Percentiles rank a stretch among this genome's conserved stretches.
Conservation (phyloP, 2,797 vertebrate species). For the Ciconia nigra region DNA sequence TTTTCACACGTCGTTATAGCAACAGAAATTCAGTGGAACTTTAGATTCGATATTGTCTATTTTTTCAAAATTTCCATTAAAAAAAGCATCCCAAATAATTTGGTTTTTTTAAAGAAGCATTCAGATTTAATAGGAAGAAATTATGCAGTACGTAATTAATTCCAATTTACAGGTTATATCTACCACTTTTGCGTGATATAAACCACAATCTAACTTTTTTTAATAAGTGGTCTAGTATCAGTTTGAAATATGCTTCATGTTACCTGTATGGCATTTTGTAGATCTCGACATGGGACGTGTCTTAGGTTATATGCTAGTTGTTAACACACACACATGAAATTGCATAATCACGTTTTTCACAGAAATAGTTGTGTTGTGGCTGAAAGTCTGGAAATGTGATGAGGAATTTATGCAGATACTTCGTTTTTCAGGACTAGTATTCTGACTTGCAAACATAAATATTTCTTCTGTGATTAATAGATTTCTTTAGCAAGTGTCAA, state of each 20-base stretch:
- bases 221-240: not conserved
- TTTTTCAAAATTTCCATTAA: constrained; percentile 40
- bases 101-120: not conserved
- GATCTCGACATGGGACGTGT: not conserved
- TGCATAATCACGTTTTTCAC: not conserved
- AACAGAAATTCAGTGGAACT: constrained; percentile 73
- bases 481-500: constrained; percentile 1
- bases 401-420: not conserved
- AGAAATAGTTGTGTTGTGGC: not conserved
- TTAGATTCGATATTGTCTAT: constrained; percentile 52
- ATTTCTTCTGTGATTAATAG: not conserved
- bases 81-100: not conserved
- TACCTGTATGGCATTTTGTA: not conserved
- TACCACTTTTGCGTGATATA: not conserved
- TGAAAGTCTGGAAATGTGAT: not conserved
- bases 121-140: not conserved
- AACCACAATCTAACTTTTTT: not conserved
- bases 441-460: not conserved
- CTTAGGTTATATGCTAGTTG: not conserved
- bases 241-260: not conserved
- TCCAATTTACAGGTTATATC: not conserved
- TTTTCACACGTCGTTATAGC: constrained; percentile 77
- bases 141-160: not conserved
- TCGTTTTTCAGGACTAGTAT: not conserved
- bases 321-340: not conserved